A percentile compares a stretch with the other conserved stretches of the same genome.
Evolutionary conservation across 2,888 invertebrate species (phyloP).

Genomic region (Ennomos quercinarius): DNA sequence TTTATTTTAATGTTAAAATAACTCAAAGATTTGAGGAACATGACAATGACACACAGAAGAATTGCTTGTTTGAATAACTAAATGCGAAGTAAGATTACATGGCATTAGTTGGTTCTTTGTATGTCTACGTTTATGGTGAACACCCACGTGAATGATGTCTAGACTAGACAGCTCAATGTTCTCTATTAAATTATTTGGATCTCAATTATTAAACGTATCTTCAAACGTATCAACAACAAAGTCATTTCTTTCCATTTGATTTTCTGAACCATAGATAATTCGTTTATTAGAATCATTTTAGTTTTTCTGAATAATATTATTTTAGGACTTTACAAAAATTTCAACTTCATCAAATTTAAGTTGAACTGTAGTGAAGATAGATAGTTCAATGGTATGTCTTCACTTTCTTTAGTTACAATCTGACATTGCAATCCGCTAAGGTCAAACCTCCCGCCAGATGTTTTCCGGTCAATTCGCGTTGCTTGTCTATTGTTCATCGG

Average conservation of each 20-base stretch:
- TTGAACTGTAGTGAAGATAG: no score
- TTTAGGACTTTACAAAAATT: not conserved
- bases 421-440: constrained; percentile 64
- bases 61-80: constrained; percentile 21
- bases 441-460: constrained; percentile 61
- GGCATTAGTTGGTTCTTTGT: constrained; percentile 2
- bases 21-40: constrained; percentile 9
- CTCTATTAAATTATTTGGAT: constrained; percentile 2
- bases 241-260: not conserved
- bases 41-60: constrained; percentile 29
- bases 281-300: no score
- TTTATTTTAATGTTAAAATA: constrained; percentile 6
- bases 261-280: no score
- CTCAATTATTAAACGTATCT: not conserved
- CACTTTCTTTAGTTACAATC: constrained; percentile 30
- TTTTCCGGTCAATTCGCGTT: constrained; percentile 58
- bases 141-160: constrained; percentile 19
- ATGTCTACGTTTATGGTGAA: constrained; percentile 3
- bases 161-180: constrained; percentile 16
- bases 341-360: no score
- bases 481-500: constrained; percentile 64
- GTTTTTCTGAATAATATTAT: no score
- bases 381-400: constrained; percentile 2
- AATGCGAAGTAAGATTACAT: not conserved
- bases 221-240: no score